Evolutionary conservation across 2,797 vertebrate species (phyloP).

Genomic region (Capromys pilorides): DNA sequence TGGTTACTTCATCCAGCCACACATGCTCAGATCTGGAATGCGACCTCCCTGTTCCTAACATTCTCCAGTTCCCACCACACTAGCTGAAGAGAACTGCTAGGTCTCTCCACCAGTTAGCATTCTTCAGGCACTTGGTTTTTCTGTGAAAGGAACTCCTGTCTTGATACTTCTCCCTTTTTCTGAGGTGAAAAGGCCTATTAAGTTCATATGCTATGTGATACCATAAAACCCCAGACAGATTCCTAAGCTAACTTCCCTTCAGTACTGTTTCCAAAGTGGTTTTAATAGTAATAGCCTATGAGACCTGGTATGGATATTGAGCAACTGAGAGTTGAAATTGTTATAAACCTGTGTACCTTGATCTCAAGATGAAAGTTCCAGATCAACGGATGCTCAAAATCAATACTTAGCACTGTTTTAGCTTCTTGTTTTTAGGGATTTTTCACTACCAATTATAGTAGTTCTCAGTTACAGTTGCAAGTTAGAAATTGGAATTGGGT

Average conservation of each 20-base stretch:
- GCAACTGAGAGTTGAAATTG: neutral
- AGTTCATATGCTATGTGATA: neutral
- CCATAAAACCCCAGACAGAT: neutral
- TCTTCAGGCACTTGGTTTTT: constrained; percentile 83
- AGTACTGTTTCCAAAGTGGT: neutral
- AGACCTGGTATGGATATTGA: neutral
- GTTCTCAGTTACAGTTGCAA: neutral
- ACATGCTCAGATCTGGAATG: neutral
- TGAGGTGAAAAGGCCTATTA: neutral
- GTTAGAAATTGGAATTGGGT: neutral
- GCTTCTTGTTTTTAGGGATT: neutral
- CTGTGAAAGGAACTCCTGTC: constrained; percentile 87
- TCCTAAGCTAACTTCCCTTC: neutral
- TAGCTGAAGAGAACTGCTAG: constrained; percentile 91
- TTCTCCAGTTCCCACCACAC: constrained; percentile 78
- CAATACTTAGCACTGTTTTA: neutral
- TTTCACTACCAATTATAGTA: neutral
- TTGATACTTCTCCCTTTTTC: constrained; percentile 84
- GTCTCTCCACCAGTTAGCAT: constrained; percentile 87
- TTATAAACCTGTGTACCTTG: neutral
- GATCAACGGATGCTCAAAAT: neutral
- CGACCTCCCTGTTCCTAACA: neutral
- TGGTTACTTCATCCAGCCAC: neutral
- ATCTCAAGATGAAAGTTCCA: neutral
- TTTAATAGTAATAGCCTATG: neutral